Base-by-base conservation (phyloP, 2,113 vertebrate species). In the Malaclemys terrapin region DNA sequence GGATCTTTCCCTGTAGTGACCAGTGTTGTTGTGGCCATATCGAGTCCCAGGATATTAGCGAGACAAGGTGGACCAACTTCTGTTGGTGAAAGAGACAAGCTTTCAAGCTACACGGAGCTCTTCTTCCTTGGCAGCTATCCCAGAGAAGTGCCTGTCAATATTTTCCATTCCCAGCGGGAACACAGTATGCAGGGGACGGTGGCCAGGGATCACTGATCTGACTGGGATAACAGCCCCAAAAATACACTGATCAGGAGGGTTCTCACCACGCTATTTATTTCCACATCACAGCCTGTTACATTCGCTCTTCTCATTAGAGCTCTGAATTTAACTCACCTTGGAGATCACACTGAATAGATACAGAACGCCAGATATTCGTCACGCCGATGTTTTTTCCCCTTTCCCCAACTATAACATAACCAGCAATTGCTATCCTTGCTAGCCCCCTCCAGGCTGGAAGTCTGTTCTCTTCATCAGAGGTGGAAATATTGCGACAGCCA, bases 81-180 rank as follows among this genome's bases (percentile, higher is more conserved):
- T 38, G 65, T 38, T 19, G 65, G n/a, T 72, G 65, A 72, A 20
- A 38, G 65, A 72, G 65, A 72, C 65, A 38, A 38, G 65, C 65
- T 72, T 22, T 20, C 65, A 38, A 72, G 65, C 65, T 72, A 10
- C 65, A 20, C 5, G 2, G 17, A 5, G n/a, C 13, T n/a, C 95
- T 16, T 78, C 45, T 45, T 45, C 42, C 87, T 42, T 85, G 95
- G 93, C 95, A 25, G 53, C 6, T 35, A 19, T 47, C 87, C 93
- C 94, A 93, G 75, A 87, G 31, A 75, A 0, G 82, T 8, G 0
- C 75, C 82, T 6, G 1, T 96, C 96, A 42, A 95, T 96, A 93
- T 0, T 97, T 95, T 94, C 95, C 96, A 96, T 96, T 87, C 89
- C 92, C 96, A 0, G 90, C 52, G 89, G 82, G 45, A 94, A 50